Evolutionary conservation across 2,797 vertebrate species (phyloP).

Genomic region (Notolabrus celidotus): DNA sequence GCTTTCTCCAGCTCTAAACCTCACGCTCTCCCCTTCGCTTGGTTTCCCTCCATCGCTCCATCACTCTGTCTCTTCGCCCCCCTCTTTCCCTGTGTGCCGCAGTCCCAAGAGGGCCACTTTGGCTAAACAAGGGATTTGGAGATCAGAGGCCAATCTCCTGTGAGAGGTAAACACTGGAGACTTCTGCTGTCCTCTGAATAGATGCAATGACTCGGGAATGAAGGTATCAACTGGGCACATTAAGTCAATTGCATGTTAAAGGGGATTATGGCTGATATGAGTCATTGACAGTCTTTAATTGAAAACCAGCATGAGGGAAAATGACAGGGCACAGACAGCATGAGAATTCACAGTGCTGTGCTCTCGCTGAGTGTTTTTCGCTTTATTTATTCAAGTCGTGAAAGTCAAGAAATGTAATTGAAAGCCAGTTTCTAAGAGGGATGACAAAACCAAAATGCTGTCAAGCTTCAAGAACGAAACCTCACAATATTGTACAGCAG

Average conservation of each 20-base stretch:
- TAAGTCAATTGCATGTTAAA: slow-evolving; percentile 51
- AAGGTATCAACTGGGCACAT: slow-evolving; percentile 46
- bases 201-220: slow-evolving; percentile 22
- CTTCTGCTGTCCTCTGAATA: slow-evolving; percentile 52
- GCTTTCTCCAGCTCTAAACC: slow-evolving; percentile 42
- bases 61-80: slow-evolving; percentile 40
- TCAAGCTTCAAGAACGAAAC: slow-evolving; percentile 12
- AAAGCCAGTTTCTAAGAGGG: slow-evolving; percentile 44
- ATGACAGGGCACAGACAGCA: slow-evolving; percentile 30
- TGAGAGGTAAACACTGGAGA: slow-evolving; percentile 72
- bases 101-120: slow-evolving; percentile 80
- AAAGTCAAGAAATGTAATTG: slow-evolving; percentile 41
- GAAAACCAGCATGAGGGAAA: slow-evolving; percentile 70
- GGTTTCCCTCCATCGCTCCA: slow-evolving; percentile 39
- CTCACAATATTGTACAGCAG: slow-evolving; percentile 5
- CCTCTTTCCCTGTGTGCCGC: slow-evolving; percentile 34
- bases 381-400: slow-evolving; percentile 48
- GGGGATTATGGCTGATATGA: slow-evolving; percentile 64
- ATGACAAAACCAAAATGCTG: slow-evolving; percentile 9
- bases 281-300: slow-evolving; percentile 70
- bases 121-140: slow-evolving; percentile 79
- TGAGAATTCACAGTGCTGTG: slow-evolving; percentile 46
- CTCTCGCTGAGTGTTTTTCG: slow-evolving; percentile 34
- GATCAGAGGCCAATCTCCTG: slow-evolving; percentile 74
- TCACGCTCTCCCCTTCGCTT: slow-evolving; percentile 16